phyloP scores from a whole-genome alignment of 2,113 vertebrate genomes.

The Orcinus orca region DNA sequence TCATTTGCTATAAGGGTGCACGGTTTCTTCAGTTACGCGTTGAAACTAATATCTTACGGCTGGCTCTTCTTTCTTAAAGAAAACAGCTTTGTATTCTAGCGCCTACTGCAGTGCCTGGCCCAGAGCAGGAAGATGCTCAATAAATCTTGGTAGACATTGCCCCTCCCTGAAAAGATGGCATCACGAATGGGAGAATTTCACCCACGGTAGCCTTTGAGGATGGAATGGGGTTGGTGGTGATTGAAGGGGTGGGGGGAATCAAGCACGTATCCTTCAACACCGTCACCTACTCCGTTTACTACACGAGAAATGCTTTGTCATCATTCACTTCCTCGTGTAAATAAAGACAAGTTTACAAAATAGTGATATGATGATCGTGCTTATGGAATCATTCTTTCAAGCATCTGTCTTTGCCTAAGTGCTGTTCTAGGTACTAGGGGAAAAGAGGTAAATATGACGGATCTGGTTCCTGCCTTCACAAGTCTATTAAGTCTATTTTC shows the following conservation, averaged over 20 bases:
- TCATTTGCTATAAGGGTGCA: background rate
- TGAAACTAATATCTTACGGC: background rate
- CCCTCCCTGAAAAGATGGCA: background rate
- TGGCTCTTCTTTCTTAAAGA: background rate
- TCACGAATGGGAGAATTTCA: background rate
- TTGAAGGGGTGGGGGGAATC: background rate
- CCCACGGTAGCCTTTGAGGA: background rate
- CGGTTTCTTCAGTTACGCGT: background rate
- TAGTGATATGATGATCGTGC: background rate
- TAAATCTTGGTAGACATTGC: background rate
- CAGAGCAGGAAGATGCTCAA: background rate
- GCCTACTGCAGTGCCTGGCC: background rate
- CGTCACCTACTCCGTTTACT: background rate
- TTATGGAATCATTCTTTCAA: background rate
- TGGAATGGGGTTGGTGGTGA: background rate
- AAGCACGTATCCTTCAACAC: background rate
- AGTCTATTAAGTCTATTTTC: background rate
- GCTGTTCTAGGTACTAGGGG: background rate
- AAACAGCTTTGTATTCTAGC: background rate
- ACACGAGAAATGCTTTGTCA: background rate
- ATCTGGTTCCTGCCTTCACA: background rate
- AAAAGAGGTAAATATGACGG: background rate
- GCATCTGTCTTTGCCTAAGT: background rate
- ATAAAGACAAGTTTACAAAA: background rate
- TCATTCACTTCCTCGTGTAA: background rate